Percentiles rank a stretch among this genome's conserved stretches.
Evolutionary conservation across 2,888 invertebrate species (phyloP).

Genomic region (Pelosia muscerda): DNA sequence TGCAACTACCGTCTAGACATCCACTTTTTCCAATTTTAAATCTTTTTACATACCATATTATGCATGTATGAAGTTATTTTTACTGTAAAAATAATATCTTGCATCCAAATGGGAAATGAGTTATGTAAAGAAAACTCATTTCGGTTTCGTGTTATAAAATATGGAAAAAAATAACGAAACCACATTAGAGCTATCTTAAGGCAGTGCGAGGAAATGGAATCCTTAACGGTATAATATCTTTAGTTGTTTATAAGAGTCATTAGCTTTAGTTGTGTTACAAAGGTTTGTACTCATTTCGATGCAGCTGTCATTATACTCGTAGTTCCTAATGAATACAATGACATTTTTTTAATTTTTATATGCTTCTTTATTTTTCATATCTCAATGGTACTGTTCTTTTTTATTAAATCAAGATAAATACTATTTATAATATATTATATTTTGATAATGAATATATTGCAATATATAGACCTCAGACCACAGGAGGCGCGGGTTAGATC

Average conservation of each 20-base stretch:
- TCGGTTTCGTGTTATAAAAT: conserved; percentile 38
- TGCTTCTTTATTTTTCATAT: conserved; percentile 6
- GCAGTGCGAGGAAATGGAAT: conserved; percentile 34
- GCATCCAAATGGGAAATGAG: conserved; percentile 37
- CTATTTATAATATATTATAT: too few relatives aligned
- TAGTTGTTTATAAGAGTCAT: conserved; percentile 39
- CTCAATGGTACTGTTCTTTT: not conserved
- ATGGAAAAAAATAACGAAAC: conserved; percentile 24
- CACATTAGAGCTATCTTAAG: conserved; percentile 40
- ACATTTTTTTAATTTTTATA: conserved; percentile 28
- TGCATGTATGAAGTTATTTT: too few relatives aligned
- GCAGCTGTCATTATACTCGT: conserved; percentile 38
- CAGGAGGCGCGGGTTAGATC: too few relatives aligned
- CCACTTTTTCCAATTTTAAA: too few relatives aligned
- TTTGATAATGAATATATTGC: too few relatives aligned
- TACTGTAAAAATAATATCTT: too few relatives aligned
- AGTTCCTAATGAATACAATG: conserved; percentile 34
- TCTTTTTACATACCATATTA: too few relatives aligned
- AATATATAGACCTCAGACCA: too few relatives aligned
- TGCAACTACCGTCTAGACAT: too few relatives aligned
- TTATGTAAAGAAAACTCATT: conserved; percentile 47
- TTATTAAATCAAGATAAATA: not conserved
- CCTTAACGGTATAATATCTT: conserved; percentile 31
- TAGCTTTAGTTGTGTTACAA: conserved; percentile 47
- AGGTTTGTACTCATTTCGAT: conserved; percentile 42